Evolutionary conservation across 2,113 vertebrate genomes (phyloP), one percentile per base, ranked within the genome.

Genomic region (Alexandromys fortis): DNA sequence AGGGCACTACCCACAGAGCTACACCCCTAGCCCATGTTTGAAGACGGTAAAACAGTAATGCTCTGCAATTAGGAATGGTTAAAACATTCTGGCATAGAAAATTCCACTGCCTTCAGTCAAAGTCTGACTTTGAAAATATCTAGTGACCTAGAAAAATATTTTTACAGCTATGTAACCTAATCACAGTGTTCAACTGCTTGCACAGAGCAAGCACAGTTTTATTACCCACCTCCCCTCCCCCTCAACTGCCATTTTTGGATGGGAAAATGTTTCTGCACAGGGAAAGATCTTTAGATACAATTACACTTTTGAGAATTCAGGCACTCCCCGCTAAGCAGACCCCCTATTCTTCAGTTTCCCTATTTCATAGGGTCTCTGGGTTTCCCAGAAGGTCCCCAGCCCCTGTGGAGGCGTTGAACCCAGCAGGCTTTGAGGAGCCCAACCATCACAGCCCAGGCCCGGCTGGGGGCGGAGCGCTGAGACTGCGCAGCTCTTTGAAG

Each of bases 401-500:
- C 9, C 22, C 0, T 6, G 13, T 1, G 19, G 52, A 76, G 72
- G 55, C 26, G 9, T n/a, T 89, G 72, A 76, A 55, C 70, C 70
- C 35, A 0, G 30, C n/a, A 21, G 79, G 6, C 55, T 75, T 85
- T 30, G 12, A 76, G 61, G 73, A 45, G n/a, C 35, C 24, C 72
- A 38, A 47, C 35, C 26, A 28, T 73, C 13, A 38, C 21, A 28
- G 10, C 65, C 24, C 3, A 42, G 33, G 42, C 24, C 68, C 1
- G 4, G 76, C 33, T 35, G 95, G 95, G 90, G 68, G 81, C 7
- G 61, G 92, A n/a, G 94, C 5, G 47, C 42, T 2, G 63, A 2
- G 67, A 67, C 82, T 98, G 98, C 98, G 22, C 98, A 0, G 98
- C 98, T 99, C 98, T 98, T 99, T 98, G 81, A 94, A 86, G 95